phyloP scores from a whole-genome alignment of 2,888 invertebrate species.

The Agonopterix subpropinquella region DNA sequence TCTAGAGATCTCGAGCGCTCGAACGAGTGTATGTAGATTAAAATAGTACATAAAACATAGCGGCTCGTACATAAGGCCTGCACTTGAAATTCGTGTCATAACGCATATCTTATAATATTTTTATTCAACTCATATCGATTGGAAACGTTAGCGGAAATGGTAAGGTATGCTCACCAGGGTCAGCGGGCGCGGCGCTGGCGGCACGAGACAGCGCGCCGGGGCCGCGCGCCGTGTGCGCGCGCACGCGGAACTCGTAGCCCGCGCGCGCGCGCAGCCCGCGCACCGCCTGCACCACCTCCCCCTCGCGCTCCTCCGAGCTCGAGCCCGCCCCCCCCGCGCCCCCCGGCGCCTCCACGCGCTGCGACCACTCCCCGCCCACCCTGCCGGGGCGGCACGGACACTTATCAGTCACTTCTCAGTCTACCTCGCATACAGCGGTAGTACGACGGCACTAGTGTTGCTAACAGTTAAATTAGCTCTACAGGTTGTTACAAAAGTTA shows the following conservation, averaged over 20 bases:
- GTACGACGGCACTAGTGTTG: background rate
- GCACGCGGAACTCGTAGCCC: conserved; percentile 89
- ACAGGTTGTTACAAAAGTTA: background rate
- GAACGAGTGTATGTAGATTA: too few relatives aligned
- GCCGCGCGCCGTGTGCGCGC: conserved; percentile 78
- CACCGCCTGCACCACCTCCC: conserved; percentile 76
- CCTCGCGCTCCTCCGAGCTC: conserved; percentile 10
- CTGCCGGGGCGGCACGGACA: conserved; percentile 15
- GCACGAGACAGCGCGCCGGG: conserved; percentile 78
- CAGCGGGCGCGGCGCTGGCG: conserved; percentile 70
- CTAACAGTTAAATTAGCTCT: background rate
- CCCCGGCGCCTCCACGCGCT: conserved; percentile 36
- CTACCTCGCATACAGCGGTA: background rate
- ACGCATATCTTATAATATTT: too few relatives aligned
- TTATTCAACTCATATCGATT: too few relatives aligned
- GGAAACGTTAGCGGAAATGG: too few relatives aligned
- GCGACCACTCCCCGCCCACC: conserved; percentile 53
- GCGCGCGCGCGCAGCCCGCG: conserved; percentile 81
- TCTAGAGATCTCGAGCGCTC: too few relatives aligned
- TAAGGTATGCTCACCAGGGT: conserved; percentile 11
- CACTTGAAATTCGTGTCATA: too few relatives aligned
- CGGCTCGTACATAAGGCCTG: too few relatives aligned
- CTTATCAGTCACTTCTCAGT: background rate
- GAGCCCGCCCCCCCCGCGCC: conserved; percentile 9
- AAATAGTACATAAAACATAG: too few relatives aligned